Evolutionary conservation across 1,140 invertebrate species (phyloP), one percentile per base, ranked within the genome.

Genomic region (Grapholita molesta): DNA sequence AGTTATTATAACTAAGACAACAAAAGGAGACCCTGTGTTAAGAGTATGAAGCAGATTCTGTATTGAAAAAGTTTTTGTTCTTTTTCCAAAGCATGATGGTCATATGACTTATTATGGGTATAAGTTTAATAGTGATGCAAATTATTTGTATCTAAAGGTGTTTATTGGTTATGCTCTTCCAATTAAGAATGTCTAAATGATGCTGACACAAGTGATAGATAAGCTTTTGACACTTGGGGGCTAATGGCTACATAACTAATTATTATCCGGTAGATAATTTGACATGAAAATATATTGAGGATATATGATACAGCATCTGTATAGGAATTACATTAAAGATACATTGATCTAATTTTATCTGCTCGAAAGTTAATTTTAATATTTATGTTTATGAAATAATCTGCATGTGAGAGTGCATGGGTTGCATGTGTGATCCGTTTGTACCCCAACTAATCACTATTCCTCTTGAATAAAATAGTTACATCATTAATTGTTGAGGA

Each of bases 1-100:
- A 70, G 93, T 96, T 15, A 85, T 86, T 73, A 96, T 94, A 93
- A 94, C 94, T 64, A 88, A 94, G 66, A 92, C 95, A 0, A 78
- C 93, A 18, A 88, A 94, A 75, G 93, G 93, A 64, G 95, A 96
- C 92, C 94, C 94, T 21, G 92, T 96, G 70, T 86, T 97, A 70
- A 92, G 96, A 86, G 96, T 97, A 93, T 92, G 91, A 88, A 70
- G 65, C 74, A 71, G 66, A 74, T 73, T 75, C 38, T 61, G 32
- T 55, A 38, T 42, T 48, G 35, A 21, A 55, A 4, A 15, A 70
- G 28, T 66, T 72, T 66, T 28, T 55, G 24, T 15, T 2, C 53
- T 57, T 57, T 18, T 9, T 11, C 7, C 42, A 21, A 48, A 48
- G 42, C 42, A 48, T 48, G 42, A 21, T 48, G n/a, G 21, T 21